phyloP scores from a whole-genome alignment of 2,797 vertebrate genomes.

The Lateolabrax maculatus region DNA sequence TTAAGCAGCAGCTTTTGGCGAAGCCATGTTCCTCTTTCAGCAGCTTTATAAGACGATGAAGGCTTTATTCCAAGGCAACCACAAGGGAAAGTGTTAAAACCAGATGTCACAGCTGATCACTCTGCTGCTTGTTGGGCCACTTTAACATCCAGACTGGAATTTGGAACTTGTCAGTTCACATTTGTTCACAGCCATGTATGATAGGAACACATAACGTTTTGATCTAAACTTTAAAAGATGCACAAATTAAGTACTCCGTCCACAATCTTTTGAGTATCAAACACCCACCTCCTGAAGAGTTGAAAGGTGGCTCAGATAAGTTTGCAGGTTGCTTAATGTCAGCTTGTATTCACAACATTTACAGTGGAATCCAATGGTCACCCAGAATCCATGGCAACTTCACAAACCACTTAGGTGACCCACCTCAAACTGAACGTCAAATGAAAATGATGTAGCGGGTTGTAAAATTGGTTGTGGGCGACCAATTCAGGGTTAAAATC shows the following conservation, averaged over 20 bases:
- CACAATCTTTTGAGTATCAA: not conserved
- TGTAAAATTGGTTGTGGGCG: too few relatives aligned
- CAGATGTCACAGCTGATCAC: slow-evolving; percentile 86
- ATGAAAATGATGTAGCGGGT: too few relatives aligned
- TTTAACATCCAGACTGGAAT: slow-evolving; percentile 35
- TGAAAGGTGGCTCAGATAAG: not conserved
- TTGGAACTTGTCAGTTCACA: slow-evolving; percentile 29
- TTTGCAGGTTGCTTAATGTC: not conserved
- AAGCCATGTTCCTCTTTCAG: slow-evolving; percentile 79
- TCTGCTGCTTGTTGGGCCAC: slow-evolving; percentile 65
- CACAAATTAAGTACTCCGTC: not conserved
- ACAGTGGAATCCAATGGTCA: not conserved
- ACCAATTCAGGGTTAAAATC: too few relatives aligned
- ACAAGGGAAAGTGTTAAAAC: slow-evolving; percentile 85
- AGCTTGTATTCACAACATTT: not conserved
- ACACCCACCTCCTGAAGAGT: not conserved
- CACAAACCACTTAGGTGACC: too few relatives aligned
- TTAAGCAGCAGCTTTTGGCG: slow-evolving; percentile 77
- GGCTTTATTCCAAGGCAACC: slow-evolving; percentile 83
- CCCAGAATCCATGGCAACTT: not conserved
- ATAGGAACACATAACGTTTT: not conserved
- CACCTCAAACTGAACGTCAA: too few relatives aligned
- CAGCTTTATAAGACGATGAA: slow-evolving; percentile 77
- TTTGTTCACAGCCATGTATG: slow-evolving; percentile 4
- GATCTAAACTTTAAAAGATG: not conserved